phyloP scores from a whole-genome alignment of 2,888 invertebrate species.

The Lepidonotus clava region DNA sequence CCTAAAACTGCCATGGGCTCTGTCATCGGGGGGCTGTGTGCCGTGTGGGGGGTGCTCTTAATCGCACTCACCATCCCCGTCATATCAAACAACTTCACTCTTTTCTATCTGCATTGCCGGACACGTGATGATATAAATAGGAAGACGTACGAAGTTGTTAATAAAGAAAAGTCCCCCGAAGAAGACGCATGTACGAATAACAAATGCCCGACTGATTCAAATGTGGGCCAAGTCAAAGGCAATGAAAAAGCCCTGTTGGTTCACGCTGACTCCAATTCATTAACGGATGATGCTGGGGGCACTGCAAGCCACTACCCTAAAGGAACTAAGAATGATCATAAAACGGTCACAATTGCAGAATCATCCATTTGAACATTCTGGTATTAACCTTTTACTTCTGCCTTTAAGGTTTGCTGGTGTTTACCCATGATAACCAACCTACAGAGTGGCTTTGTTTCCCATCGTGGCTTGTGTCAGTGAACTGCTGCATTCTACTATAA shows the following conservation, averaged over 20 bases:
- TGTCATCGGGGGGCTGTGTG: conserved; percentile 77
- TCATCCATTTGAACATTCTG: too few relatives aligned
- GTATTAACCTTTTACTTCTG: too few relatives aligned
- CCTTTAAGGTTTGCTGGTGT: too few relatives aligned
- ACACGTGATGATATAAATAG: conserved; percentile 65
- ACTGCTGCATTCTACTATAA: too few relatives aligned
- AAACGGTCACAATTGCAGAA: not conserved
- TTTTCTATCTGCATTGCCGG: conserved; percentile 78
- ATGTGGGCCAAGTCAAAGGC: not conserved
- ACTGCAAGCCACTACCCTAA: not conserved
- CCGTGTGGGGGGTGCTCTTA: conserved; percentile 77
- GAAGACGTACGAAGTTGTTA: conserved; percentile 22
- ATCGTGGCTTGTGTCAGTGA: too few relatives aligned
- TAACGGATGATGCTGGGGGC: conserved; percentile 54
- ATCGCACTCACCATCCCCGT: conserved; percentile 79
- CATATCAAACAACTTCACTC: conserved; percentile 79
- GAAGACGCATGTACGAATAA: not conserved
- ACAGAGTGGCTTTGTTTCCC: too few relatives aligned
- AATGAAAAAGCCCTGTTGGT: conserved; percentile 35
- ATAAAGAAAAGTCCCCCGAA: not conserved
- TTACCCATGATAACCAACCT: too few relatives aligned
- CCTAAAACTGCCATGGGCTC: conserved; percentile 75
- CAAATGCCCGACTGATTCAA: not conserved
- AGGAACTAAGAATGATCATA: conserved; percentile 33
- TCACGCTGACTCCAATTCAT: conserved; percentile 57